phyloP scores from a whole-genome alignment of 2,888 invertebrate genomes.

The Polyommatus iphigenia region DNA sequence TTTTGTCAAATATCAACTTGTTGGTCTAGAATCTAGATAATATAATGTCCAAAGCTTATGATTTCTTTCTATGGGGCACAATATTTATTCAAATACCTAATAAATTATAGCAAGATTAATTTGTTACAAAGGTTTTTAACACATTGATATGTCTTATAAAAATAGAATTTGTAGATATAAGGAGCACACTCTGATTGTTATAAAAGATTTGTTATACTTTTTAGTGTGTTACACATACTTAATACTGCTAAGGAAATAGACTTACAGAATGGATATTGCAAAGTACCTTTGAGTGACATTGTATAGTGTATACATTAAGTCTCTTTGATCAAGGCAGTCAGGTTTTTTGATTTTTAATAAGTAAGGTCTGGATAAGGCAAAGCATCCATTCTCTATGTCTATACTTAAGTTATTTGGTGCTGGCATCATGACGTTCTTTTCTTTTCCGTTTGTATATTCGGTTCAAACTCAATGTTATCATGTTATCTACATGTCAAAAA shows the following conservation, averaged over 20 bases:
- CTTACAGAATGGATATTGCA: background rate
- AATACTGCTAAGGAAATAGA: no score
- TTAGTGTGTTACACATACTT: background rate
- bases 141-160: background rate
- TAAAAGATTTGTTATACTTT: background rate
- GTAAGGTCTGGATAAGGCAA: background rate
- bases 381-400: background rate
- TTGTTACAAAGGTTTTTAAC: background rate
- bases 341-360: background rate
- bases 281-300: no score
- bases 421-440: background rate
- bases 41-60: background rate
- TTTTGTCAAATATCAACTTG: background rate
- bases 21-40: no score
- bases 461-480: background rate
- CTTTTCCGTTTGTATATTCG: background rate
- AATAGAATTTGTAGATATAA: background rate
- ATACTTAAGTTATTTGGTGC: background rate
- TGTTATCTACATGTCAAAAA: background rate
- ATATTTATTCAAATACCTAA: background rate
- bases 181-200: slow-evolving; percentile 2
- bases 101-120: background rate
- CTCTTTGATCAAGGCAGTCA: background rate
- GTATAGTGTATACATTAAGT: no score
- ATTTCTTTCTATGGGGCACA: background rate